Evolutionary conservation across 1,140 invertebrate species (phyloP), one percentile per base, ranked within the genome.

Genomic region (Stegodyphus mimosarum): DNA sequence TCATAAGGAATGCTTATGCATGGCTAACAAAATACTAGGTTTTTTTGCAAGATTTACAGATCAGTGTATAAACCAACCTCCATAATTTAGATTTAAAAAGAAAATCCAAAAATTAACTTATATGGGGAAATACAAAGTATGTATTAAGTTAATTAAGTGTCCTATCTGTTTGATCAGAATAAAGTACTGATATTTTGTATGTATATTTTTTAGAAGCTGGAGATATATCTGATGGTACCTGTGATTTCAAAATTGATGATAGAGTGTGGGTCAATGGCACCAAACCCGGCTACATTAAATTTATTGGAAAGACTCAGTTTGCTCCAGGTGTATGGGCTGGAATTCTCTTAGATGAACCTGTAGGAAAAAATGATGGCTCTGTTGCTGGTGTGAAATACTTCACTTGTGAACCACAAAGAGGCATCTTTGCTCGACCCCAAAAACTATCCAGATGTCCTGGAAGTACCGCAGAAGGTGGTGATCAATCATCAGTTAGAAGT

Each of bases 291-390:
- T 93, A 94, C 88, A 98, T 99, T 87, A 96, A 97, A 33, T 99
- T 96, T 90, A 97, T 99, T 87, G 98, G 98, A 13, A 97, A 98
- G 90, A 98, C 92, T 9, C 94, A 97, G 89, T 99, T 99, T 91
- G 97, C 96, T 53, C 94, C 95, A 63, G 97, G 97, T 88, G 96
- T 98, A 84, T 99, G 97, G 97, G 97, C 96, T 89, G 98, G 98
- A 66, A 94, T 99, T 78, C 96, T 97, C 72, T 93, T 99, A 80
- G 97, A 99, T 90, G 95, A 97, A 87, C 93, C 96, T 50, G 95
- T 96, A 89, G 98, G 98, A 94, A 99, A 99, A 92, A 99, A 99
- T 90, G 97, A 99, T 92, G 98, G 98, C 17, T 96, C 96, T 53
- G 97, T 99, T 73, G 95, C 95, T 76, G 97, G 97, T 52, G 94